Evolutionary conservation across 2,113 vertebrate species (phyloP).

Genomic region (Eurypyga helias): DNA sequence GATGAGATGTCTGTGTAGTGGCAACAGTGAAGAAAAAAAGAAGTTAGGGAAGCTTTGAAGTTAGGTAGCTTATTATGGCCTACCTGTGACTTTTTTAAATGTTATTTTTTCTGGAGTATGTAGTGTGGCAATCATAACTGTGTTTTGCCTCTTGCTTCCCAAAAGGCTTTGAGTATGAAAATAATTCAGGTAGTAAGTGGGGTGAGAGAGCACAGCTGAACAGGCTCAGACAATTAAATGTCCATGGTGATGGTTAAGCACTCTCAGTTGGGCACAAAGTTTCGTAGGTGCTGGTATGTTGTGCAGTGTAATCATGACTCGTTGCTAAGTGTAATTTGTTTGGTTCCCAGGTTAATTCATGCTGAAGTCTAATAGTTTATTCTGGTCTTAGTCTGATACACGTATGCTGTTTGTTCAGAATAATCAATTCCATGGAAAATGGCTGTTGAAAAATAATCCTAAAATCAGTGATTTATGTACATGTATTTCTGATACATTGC

Average conservation of each 20-base stretch:
- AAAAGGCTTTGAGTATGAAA: neutral
- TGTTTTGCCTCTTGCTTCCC: neutral
- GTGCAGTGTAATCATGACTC: neutral
- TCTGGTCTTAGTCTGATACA: rapidly evolving
- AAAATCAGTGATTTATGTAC: neutral
- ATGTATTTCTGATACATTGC: neutral
- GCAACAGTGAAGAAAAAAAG: neutral
- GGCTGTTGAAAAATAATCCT: neutral
- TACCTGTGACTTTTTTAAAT: neutral
- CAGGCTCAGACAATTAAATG: neutral
- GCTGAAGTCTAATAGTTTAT: neutral
- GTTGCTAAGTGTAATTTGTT: neutral
- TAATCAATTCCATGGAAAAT: neutral
- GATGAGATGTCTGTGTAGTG: neutral
- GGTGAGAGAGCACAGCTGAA: rapidly evolving
- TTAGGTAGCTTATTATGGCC: neutral
- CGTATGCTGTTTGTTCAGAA: neutral
- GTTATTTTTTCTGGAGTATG: rapidly evolving
- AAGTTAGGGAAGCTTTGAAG: neutral
- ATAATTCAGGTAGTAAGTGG: neutral
- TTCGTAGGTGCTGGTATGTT: neutral
- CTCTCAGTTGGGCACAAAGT: neutral
- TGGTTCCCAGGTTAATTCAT: neutral
- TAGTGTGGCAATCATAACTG: neutral
- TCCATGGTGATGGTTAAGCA: rapidly evolving